phyloP scores from a whole-genome alignment of 2,888 invertebrate genomes.

The Rhagonycha fulva region DNA sequence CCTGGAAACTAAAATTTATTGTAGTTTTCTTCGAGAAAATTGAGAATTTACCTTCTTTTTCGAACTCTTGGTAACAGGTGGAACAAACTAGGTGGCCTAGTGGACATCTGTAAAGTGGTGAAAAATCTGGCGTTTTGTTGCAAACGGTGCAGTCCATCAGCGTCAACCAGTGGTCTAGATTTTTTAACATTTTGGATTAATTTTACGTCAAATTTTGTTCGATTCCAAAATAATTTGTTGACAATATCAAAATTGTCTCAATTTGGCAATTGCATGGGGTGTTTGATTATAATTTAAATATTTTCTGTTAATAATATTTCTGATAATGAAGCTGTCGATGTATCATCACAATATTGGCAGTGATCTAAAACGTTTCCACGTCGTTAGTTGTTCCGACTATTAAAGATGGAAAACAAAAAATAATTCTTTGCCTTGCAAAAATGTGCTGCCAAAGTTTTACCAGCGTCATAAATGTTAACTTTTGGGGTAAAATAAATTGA shows the following conservation, averaged over 20 bases:
- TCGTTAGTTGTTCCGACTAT: too few species aligned
- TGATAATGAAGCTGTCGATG: too few species aligned
- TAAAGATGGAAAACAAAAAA: too few species aligned
- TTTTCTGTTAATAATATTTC: too few species aligned
- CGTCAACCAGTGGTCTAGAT: slow-evolving; percentile 43
- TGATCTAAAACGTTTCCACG: too few species aligned
- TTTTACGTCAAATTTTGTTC: neutral
- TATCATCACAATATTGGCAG: too few species aligned
- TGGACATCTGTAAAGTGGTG: slow-evolving; percentile 47
- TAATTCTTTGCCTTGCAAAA: too few species aligned
- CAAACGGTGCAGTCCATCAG: slow-evolving; percentile 47
- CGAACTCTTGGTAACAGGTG: slow-evolving; percentile 43
- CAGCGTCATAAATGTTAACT: too few species aligned
- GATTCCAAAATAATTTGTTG: neutral
- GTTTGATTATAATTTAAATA: neutral
- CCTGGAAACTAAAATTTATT: neutral
- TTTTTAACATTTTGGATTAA: neutral
- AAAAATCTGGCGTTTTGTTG: slow-evolving; percentile 43
- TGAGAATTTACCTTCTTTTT: slow-evolving; percentile 37
- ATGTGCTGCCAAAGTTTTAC: too few species aligned
- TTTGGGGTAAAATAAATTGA: too few species aligned
- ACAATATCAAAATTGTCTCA: neutral
- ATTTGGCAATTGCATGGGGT: neutral
- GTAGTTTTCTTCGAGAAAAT: neutral
- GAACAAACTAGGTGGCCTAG: slow-evolving; percentile 47